Evolutionary conservation across 1,140 invertebrate species (phyloP), one percentile per base, ranked within the genome.

Genomic region (Phthorimaea operculella): DNA sequence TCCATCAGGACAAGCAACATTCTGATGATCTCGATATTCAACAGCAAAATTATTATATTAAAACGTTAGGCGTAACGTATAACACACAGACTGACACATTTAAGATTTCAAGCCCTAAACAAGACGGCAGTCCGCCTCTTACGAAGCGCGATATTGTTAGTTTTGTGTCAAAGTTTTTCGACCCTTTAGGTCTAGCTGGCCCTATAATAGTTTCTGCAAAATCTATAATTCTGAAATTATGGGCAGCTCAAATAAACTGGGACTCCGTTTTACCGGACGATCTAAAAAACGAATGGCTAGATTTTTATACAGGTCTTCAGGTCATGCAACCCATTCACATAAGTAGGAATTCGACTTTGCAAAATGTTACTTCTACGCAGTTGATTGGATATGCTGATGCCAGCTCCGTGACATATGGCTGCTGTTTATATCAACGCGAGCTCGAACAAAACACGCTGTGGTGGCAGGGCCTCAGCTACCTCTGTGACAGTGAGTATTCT

Each of bases 91-190:
- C 21, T 28, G 21, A 28, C 6, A 28, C 21, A 1, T 42, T 42
- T 4, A n/a, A 42, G 9, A 21, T 50, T 18, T 5, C 48, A 8
- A 50, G 14, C 11, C 51, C 36, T 34, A 33, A 11, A 9, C 12
- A 10, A 15, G 12, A 5, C 33, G n/a, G n/a, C 12, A 14, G 6
- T 21, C 16, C 49, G 39, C 10, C 21, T 8, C n/a, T n/a, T n/a
- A 63, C 63, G 8, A 68, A 72, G 56, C 36, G 63, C 4, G 36
- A 39, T 45, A 33, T 72, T 33, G 42, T 72, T n/a, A 63, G 58
- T 10, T 33, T 33, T 33, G 58, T 68, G 9, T 52, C 51, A 12
- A 60, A 58, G 56, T 60, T 72, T 11, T 72, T 52, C 60, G 70
- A 70, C 55, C 64, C 61, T 15, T 52, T 68, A 34, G 69, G 66